Base-by-base conservation (phyloP, 1,140 invertebrate species). In the Phymastichus coffea region DNA sequence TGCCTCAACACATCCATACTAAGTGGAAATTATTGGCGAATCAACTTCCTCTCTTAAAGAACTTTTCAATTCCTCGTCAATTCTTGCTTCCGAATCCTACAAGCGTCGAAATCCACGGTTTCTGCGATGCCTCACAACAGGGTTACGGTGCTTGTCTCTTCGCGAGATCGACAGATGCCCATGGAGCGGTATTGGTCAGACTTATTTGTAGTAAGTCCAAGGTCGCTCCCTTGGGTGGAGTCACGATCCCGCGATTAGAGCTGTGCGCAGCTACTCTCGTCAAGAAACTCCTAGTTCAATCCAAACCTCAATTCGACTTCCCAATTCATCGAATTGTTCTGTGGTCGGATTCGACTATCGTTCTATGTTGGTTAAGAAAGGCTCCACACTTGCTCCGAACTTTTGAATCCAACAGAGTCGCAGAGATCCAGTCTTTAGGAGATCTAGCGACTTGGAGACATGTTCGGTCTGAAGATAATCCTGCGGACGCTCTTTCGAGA, bases 121-220 rank as follows among this genome's bases (percentile, higher is more conserved):
- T 66, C 30, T 64, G 59, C n/a, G 56, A 63, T 10, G 57, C 56
- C 3, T 64, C 62, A 6, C 28, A 59, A 12, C 1, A 1, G 1
- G 61, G 46, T 0, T 64, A 64, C 7, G 61, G 63, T 0, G 61
- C 57, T 0, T 64, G 61, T 10, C n/a, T 67, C 0, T 65, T 65
- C 40, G 9, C 74, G 0, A 53, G 67, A 48, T 63, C 53, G 4
- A n/a, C 7, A 12, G 33, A 70, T 52, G 6, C 49, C 1, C 8
- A 47, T 14, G 35, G 52, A n/a, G 26, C 60, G 0, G 20, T 43
- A 9, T 25, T 12, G 1, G 44, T 63, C 12, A 30, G 46, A 7
- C 46, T 76, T 8, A 10, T 75, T 6, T 68, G 63, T 22, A 65
- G 73, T 1, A 77, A 77, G 58, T 70, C 74, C 14, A 56, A 63